Base-by-base conservation (phyloP, 2,888 invertebrate genomes). In the Tipula lateralis region DNA sequence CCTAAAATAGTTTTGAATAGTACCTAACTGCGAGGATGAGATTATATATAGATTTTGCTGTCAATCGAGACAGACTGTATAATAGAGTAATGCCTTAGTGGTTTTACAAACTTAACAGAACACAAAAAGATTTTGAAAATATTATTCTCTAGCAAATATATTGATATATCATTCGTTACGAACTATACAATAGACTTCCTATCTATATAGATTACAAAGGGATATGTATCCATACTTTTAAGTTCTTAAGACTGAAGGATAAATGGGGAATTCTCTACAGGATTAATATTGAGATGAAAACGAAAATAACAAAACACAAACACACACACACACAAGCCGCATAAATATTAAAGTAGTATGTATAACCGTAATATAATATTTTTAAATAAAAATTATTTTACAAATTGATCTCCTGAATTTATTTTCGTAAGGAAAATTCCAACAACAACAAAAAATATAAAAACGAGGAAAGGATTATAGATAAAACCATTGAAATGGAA, bases 351-450 rank as follows among this genome's bases (percentile, higher is more conserved):
- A n/a, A 50, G 16, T 50, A 50, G 16, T 50, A 16, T 50, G n/a
- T 44, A 4, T 44, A 66, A 66, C 44, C 66, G 24, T 66, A 66
- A 19, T 66, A 66, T 19, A 66, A 66, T 66, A 66, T 66, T 66
- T 66, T 66, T 66, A 66, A 66, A 50, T 50, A 50, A 50, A 36
- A 66, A 66, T 66, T 66, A 66, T 66, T 66, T 66, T 66, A 66
- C 66, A 66, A 66, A 66, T 66, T 66, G 66, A 66, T 66, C 66
- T 66, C 66, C 66, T 66, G 66, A 66, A 66, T 66, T 66, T 66
- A 66, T 9, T 66, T 66, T 24, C 24, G 12, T 66, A 24, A 7
- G 12, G 19, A 66, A 9, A 66, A 66, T 9, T 66, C 7, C 66
- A 66, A n/a, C 1, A 24, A 50, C 13, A 19, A 9, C 16, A 50